phyloP scores from a whole-genome alignment of 1,140 invertebrate genomes.

The Caenorhabditis briggsae region DNA sequence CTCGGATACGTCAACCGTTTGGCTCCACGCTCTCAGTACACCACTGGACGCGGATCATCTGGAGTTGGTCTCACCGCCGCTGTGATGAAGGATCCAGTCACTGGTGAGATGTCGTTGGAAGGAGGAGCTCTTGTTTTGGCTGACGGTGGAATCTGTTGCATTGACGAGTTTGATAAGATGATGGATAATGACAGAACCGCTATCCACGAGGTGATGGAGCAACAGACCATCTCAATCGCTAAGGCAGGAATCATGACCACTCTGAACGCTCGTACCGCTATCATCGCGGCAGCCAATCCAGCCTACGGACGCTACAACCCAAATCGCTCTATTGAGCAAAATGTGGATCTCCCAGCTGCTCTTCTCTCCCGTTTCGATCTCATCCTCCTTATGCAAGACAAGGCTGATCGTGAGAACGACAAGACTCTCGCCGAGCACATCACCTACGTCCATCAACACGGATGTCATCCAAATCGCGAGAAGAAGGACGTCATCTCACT shows the following conservation, averaged over 20 bases:
- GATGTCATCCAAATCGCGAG: slow-evolving; percentile 83
- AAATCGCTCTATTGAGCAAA: slow-evolving; percentile 93
- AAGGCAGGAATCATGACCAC: slow-evolving; percentile 99
- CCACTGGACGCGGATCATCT: slow-evolving; percentile 88
- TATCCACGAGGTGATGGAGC: slow-evolving; percentile 99
- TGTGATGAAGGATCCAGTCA: slow-evolving; percentile 96
- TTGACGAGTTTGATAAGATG: slow-evolving; percentile 99
- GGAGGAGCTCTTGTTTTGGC: slow-evolving; percentile 97
- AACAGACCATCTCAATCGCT: slow-evolving; percentile 99
- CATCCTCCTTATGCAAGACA: slow-evolving; percentile 93
- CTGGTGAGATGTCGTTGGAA: slow-evolving; percentile 96
- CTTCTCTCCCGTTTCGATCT: slow-evolving; percentile 96
- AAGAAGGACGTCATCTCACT: slow-evolving; percentile 83
- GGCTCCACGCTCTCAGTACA: slow-evolving; percentile 92
- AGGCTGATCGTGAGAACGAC: slow-evolving; percentile 92
- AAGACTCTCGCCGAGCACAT: slow-evolving; percentile 94
- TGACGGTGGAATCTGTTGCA: slow-evolving; percentile 96
- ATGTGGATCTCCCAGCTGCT: slow-evolving; percentile 97
- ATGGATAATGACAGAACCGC: slow-evolving; percentile 93
- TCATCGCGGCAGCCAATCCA: slow-evolving; percentile 98
- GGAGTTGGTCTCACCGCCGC: slow-evolving; percentile 96
- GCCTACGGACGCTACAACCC: slow-evolving; percentile 97
- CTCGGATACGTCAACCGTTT: slow-evolving; percentile 94
- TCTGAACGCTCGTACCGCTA: slow-evolving; percentile 94
- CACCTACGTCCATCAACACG: slow-evolving; percentile 95